Evolutionary conservation across 2,888 invertebrate species (phyloP).

Genomic region (Epirrita christyi): DNA sequence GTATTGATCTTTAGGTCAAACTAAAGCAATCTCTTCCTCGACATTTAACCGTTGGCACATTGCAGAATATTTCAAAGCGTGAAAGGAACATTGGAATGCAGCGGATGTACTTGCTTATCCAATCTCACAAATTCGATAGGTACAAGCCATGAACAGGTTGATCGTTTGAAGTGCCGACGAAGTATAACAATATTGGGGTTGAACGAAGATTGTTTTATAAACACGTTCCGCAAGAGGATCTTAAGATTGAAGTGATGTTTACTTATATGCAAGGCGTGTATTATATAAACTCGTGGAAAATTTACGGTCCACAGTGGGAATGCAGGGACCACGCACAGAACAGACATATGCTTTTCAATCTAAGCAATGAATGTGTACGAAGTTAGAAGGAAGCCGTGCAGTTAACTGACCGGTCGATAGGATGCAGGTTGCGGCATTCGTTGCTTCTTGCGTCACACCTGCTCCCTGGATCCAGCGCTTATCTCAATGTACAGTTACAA

Average conservation of each 20-base stretch:
- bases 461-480: constrained; percentile 53
- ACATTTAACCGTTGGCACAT: constrained; percentile 61
- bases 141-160: constrained; percentile 26
- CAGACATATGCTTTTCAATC: constrained; percentile 6
- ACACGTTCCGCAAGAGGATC: constrained; percentile 18
- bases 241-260: constrained; percentile 24
- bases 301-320: constrained; percentile 2
- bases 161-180: constrained; percentile 11
- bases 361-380: constrained; percentile 14
- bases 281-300: constrained; percentile 20
- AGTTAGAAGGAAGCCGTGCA: constrained; percentile 34
- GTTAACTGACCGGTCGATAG: constrained; percentile 65
- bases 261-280: constrained; percentile 25
- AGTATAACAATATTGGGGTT: constrained; percentile 17
- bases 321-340: background rate
- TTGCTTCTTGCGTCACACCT: constrained; percentile 76
- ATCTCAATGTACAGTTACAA: constrained; percentile 61
- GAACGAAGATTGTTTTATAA: constrained; percentile 27
- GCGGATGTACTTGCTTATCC: constrained; percentile 49
- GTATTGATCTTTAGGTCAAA: constrained; percentile 36
- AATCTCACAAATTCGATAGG: constrained; percentile 27
- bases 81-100: constrained; percentile 72
- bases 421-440: constrained; percentile 55
- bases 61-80: constrained; percentile 61
- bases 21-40: constrained; percentile 48